A percentile compares a stretch with the other conserved stretches of the same genome.
Conservation (phyloP, 30 jellyfish, hydroid and myxozoan genomes). For the Rhopilema esculentum region DNA sequence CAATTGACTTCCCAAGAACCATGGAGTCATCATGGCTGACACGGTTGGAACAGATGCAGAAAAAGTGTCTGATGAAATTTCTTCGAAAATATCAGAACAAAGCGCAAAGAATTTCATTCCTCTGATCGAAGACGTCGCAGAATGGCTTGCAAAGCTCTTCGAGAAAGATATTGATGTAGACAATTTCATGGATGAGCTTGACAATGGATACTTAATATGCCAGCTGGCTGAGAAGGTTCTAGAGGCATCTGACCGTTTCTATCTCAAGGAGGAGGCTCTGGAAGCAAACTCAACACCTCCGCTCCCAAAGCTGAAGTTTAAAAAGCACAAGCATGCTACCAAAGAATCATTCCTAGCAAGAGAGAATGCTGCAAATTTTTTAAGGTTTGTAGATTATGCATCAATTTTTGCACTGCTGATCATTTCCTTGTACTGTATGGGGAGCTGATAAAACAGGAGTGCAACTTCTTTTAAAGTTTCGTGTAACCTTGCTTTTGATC, state of each 20-base stretch:
- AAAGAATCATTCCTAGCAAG: constrained; percentile 82
- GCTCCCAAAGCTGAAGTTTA: constrained; percentile 41
- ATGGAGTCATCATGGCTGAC: background rate
- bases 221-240: constrained; percentile 61
- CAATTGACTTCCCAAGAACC: background rate
- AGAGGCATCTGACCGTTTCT: constrained; percentile 14
- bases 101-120: constrained; percentile 72
- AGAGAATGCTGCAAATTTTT: constrained; percentile 86
- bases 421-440: background rate
- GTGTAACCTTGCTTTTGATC: no score
- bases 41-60: background rate
- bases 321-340: constrained; percentile 63
- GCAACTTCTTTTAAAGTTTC: no score
- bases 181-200: constrained; percentile 75
- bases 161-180: constrained; percentile 36
- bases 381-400: constrained; percentile 8
- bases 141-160: constrained; percentile 68
- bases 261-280: constrained; percentile 2
- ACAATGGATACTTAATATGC: constrained; percentile 66
- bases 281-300: background rate
- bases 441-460: no score
- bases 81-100: constrained; percentile 64
- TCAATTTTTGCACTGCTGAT: background rate
- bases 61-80: constrained; percentile 34
- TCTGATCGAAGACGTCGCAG: constrained; percentile 82